Conservation (phyloP, 1,140 invertebrate genomes). For the Branchinecta lynchi region DNA sequence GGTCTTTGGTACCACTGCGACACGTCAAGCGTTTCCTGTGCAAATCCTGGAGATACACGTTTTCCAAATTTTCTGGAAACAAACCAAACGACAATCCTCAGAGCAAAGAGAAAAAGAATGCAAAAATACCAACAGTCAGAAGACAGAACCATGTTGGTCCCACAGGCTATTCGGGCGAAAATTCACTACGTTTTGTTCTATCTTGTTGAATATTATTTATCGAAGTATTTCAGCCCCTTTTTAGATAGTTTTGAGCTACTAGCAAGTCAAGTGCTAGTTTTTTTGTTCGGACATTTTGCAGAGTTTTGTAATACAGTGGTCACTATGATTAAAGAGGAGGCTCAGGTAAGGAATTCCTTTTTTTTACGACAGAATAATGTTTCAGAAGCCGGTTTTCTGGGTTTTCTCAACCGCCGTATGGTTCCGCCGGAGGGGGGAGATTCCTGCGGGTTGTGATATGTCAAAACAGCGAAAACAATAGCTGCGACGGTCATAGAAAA, state of each 20-base stretch:
- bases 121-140: neutral
- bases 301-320: neutral
- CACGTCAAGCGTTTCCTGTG: too few relatives aligned
- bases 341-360: neutral
- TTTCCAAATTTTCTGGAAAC: neutral
- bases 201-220: conserved; percentile 10
- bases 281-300: neutral
- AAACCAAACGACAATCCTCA: neutral
- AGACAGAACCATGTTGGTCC: neutral
- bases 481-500: too few relatives aligned
- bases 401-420: too few relatives aligned
- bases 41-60: too few relatives aligned
- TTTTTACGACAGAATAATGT: too few relatives aligned
- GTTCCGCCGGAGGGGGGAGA: too few relatives aligned
- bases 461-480: too few relatives aligned
- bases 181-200: neutral
- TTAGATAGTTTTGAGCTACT: neutral
- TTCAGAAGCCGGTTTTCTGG: too few relatives aligned
- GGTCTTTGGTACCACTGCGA: too few relatives aligned
- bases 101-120: neutral
- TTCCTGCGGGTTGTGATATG: too few relatives aligned
- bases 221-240: conserved; percentile 7
- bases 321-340: neutral
- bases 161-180: neutral
- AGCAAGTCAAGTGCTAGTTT: neutral